phyloP scores from a whole-genome alignment of 2,113 vertebrate species.

The Formicarius rufipectus region DNA sequence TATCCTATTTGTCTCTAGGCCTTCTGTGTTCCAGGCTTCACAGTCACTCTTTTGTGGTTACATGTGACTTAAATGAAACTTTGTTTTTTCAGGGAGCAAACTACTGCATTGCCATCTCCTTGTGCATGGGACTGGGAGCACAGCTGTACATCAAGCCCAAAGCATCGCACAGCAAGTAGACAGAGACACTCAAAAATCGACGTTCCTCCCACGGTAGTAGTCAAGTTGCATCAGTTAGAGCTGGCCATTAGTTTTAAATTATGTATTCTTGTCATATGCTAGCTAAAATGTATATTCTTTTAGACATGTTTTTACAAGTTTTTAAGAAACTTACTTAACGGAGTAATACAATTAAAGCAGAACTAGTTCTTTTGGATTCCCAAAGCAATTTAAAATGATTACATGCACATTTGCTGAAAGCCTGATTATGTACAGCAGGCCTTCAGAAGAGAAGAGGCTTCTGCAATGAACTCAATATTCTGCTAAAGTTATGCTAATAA shows the following conservation, averaged over 20 bases:
- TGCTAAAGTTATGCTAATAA: slow-evolving; percentile 7
- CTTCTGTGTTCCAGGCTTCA: not conserved
- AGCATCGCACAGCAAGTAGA: not conserved
- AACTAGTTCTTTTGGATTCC: not conserved
- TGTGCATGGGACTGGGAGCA: slow-evolving; percentile 75
- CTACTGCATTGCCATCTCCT: slow-evolving; percentile 68
- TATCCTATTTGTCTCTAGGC: not conserved
- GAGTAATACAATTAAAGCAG: not conserved
- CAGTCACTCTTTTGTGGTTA: not conserved
- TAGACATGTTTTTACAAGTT: not conserved
- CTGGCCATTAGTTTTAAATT: not conserved
- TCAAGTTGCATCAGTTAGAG: not conserved
- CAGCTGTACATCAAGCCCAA: not conserved
- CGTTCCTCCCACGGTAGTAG: slow-evolving; percentile 68
- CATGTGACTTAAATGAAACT: not conserved
- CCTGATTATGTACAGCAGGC: not conserved
- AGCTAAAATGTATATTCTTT: not conserved
- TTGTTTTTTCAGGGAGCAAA: slow-evolving; percentile 69
- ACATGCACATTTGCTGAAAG: not conserved
- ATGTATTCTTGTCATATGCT: not conserved
- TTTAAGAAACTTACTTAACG: not conserved
- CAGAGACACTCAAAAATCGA: not conserved
- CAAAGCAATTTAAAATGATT: not conserved
- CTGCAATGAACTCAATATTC: not conserved
- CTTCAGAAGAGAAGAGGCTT: not conserved